These are phyloP conservation scores for Picathartes gymnocephalus DNA, from an alignment of 2,113 vertebrate genomes.

Conservation along the genomic window DNA sequence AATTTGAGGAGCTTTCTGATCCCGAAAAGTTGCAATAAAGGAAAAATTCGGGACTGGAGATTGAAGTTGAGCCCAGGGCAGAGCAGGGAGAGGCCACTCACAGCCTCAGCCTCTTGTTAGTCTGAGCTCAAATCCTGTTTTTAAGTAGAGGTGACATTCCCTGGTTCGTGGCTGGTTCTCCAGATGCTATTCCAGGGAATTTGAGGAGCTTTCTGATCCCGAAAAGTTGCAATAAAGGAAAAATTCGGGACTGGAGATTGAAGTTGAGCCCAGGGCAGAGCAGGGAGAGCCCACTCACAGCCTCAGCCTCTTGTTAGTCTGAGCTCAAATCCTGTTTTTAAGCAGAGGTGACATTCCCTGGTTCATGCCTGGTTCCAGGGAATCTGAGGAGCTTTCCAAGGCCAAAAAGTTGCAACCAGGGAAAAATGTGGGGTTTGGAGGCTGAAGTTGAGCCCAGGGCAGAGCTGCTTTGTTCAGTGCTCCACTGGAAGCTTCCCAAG, in stretches of 20 bases:
- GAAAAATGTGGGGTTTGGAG: background rate
- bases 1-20: background rate
- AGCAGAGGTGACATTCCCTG: background rate
- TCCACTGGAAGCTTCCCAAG: background rate
- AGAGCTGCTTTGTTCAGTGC: background rate
- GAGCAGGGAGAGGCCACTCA: background rate
- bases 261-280: too few relatives aligned
- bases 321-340: background rate
- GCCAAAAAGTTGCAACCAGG: background rate
- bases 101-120: rapidly evolving
- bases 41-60: background rate
- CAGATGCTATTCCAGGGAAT: too few relatives aligned
- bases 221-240: too few relatives aligned
- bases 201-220: too few relatives aligned
- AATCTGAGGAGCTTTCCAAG: background rate
- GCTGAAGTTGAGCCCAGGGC: background rate
- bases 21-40: background rate
- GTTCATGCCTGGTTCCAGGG: background rate
- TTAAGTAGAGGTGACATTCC: background rate
- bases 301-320: too few relatives aligned
- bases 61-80: background rate
- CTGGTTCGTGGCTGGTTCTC: background rate
- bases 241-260: too few relatives aligned
- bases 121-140: background rate
- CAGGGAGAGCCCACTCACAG: too few relatives aligned